A percentile compares a stretch with the other conserved stretches of the same genome.
Conservation (phyloP, 2,888 invertebrate genomes). For the Drosophila nr. perissopoda region DNA sequence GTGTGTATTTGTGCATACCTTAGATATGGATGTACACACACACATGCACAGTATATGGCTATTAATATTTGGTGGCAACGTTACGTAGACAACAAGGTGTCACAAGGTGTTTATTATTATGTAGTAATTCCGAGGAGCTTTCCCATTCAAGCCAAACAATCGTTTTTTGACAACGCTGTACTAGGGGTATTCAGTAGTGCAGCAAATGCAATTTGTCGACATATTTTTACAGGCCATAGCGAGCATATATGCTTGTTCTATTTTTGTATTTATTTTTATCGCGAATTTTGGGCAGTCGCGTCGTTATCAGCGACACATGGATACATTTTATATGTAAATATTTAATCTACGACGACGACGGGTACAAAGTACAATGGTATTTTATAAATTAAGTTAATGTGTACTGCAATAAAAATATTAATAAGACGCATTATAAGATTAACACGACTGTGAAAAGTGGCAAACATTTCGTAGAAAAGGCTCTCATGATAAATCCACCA, state of each 20-base stretch:
- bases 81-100: constrained; percentile 2
- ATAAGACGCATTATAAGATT: constrained; percentile 62
- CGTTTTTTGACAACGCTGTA: neutral
- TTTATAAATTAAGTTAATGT: neutral
- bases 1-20: neutral
- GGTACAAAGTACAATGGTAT: constrained; percentile 1
- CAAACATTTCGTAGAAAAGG: constrained; percentile 65
- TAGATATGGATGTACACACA: constrained; percentile 1
- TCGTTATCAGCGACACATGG: constrained; percentile 27
- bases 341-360: neutral
- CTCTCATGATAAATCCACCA: constrained; percentile 66
- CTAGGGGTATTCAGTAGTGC: neutral
- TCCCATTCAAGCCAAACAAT: neutral
- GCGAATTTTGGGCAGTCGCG: constrained; percentile 5
- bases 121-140: constrained; percentile 8
- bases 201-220: neutral
- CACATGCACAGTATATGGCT: neutral
- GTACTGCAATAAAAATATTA: constrained; percentile 36
- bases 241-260: neutral
- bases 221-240: neutral
- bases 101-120: constrained; percentile 11
- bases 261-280: constrained; percentile 27
- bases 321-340: constrained; percentile 23
- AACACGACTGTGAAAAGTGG: constrained; percentile 62
- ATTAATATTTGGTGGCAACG: neutral